phyloP scores from a whole-genome alignment of 1,140 invertebrate species.

The Cyclargus thomasi region DNA sequence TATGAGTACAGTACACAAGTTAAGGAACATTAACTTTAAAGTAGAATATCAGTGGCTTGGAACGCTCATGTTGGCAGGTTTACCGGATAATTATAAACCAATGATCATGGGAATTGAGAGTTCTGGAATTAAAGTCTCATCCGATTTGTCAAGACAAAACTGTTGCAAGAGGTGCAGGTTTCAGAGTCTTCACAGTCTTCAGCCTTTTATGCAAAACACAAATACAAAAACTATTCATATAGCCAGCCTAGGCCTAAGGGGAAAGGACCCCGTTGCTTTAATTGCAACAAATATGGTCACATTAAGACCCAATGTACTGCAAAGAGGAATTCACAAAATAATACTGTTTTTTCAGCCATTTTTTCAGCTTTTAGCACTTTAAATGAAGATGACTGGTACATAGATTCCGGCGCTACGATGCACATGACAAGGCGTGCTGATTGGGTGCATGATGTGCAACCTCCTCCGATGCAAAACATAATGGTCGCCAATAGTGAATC shows the following conservation, averaged over 20 bases:
- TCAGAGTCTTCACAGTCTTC: conserved; percentile 21
- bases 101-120: conserved; percentile 46
- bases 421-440: conserved; percentile 29
- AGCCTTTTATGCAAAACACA: conserved; percentile 28
- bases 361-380: conserved; percentile 31
- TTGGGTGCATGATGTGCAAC: conserved; percentile 34
- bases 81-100: conserved; percentile 26
- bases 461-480: conserved; percentile 31
- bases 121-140: conserved; percentile 35
- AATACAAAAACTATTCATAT: background rate
- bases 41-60: conserved; percentile 45
- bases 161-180: conserved; percentile 39
- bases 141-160: conserved; percentile 52
- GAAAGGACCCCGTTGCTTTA: conserved; percentile 31
- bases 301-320: conserved; percentile 15
- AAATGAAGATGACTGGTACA: conserved; percentile 30
- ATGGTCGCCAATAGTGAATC: conserved; percentile 31
- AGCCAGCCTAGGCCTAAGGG: conserved; percentile 24
- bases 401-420: conserved; percentile 34
- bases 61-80: conserved; percentile 49
- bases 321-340: conserved; percentile 1
- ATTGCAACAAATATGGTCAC: conserved; percentile 36
- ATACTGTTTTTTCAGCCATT: conserved; percentile 31
- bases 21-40: conserved; percentile 38
- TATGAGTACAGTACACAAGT: conserved; percentile 42